Conservation (phyloP, 1,140 invertebrate genomes). For the Belonocnema kinseyi region DNA sequence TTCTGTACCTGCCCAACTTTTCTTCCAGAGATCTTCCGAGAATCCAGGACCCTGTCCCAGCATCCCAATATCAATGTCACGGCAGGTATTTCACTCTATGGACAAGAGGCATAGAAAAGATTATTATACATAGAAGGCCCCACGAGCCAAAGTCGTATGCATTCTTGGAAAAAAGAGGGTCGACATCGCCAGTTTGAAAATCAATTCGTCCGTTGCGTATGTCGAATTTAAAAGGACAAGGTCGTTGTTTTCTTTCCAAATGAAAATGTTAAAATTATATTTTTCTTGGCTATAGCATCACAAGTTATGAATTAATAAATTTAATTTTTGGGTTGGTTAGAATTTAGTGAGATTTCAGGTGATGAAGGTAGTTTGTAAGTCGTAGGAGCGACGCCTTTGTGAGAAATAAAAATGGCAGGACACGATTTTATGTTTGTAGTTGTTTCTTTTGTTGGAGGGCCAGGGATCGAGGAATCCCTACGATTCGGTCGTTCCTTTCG, state of each 20-base stretch:
- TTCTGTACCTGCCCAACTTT: conserved; percentile 27
- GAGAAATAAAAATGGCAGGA: conserved; percentile 21
- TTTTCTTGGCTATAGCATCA: not conserved
- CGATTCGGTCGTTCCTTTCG: conserved; percentile 42
- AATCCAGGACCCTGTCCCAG: not conserved
- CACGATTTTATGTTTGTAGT: conserved; percentile 6
- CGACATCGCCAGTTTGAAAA: conserved; percentile 13
- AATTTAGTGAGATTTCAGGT: not conserved
- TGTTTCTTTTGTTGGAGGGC: conserved; percentile 23
- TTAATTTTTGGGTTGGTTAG: no score
- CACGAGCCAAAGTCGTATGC: not conserved
- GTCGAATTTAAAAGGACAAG: conserved; percentile 6
- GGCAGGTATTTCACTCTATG: not conserved
- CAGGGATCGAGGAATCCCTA: conserved; percentile 5
- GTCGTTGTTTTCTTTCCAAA: not conserved
- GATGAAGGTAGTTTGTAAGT: not conserved
- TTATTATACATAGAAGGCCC: not conserved
- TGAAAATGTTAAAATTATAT: not conserved
- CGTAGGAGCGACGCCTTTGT: conserved; percentile 3
- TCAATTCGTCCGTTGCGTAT: not conserved
- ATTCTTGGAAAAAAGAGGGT: conserved; percentile 9
- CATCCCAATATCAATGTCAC: not conserved
- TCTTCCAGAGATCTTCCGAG: conserved; percentile 13
- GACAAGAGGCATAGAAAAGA: not conserved
- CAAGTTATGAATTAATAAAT: no score